Base-by-base conservation (phyloP, 2,888 invertebrate species). In the Ectemnius continuus region DNA sequence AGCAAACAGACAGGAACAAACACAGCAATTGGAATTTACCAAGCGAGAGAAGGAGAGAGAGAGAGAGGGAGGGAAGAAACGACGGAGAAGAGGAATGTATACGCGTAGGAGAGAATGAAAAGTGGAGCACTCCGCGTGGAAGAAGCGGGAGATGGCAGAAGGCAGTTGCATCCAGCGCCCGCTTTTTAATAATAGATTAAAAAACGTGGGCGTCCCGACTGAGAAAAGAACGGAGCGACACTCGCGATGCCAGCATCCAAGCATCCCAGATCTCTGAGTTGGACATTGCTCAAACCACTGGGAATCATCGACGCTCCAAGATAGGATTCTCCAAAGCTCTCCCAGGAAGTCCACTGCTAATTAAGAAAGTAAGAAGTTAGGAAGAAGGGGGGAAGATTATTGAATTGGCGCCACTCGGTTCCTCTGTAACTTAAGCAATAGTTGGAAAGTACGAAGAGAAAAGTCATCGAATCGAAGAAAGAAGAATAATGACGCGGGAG, bases 121-220 rank as follows among this genome's bases (percentile, higher is more conserved):
- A 52, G 52, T 52, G 6, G 52, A 52, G 52, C 52, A 16, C 52
- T 16, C 52, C 0, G 8, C 16, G 52, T 13, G 52, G 52, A 13
- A 52, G 52, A 52, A 11, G 16, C 52, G 16, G 16, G 52, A 52
- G 52, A 52, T 52, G 52, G 16, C 52, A 52, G n/a, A 52, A 14
- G 68, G 65, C 65, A 57, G 67, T 66, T 59, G 67, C 36, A 28
- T 58, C 20, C 73, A 65, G 70, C 70, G 73, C 72, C 56, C 70
- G 67, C 66, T 63, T 70, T 78, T 82, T 84, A 84, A 81, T 84
- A 82, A 81, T 85, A 81, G 84, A 85, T 68, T 77, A 82, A 79
- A 81, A 84, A 81, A 74, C 71, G 78, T 82, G 78, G 77, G 76
- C 78, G 79, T 20, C 65, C 64, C 76, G 60, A 80, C 77, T 81